These are phyloP conservation scores for Chaetophractus vellerosus DNA, from an alignment of 2,797 vertebrate genomes.

Conservation along the genomic window DNA sequence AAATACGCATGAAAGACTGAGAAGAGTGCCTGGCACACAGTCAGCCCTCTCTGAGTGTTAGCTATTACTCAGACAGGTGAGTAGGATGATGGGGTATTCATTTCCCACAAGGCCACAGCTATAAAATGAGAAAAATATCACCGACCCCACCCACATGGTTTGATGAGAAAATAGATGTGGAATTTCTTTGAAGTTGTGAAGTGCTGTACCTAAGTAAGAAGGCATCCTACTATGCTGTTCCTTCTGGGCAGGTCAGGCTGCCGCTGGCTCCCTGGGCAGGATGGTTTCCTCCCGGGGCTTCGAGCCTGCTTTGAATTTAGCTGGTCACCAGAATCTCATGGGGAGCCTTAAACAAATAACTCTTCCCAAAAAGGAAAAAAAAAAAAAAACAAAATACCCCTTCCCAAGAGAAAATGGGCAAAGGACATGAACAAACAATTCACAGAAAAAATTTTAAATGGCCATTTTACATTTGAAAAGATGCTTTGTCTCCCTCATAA, in stretches of 20 bases:
- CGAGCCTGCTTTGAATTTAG: not conserved
- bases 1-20: not conserved
- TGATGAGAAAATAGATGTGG: not conserved
- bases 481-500: not conserved
- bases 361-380: not conserved
- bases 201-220: not conserved
- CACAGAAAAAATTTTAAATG: not conserved
- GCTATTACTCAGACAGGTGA: not conserved
- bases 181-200: conserved; percentile 27
- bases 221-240: not conserved
- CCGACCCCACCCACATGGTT: not conserved
- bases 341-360: not conserved
- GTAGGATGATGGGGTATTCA: not conserved
- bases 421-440: not conserved
- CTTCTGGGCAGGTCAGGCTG: not conserved
- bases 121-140: not conserved
- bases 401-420: not conserved
- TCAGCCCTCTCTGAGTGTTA: not conserved
- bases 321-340: not conserved
- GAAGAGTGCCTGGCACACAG: not conserved
- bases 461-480: not conserved
- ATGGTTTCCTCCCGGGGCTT: not conserved
- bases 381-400: too few relatives aligned
- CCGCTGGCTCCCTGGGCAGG: not conserved
- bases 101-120: not conserved